Percentiles rank a stretch among this genome's conserved stretches.
Conservation (phyloP, 2,888 invertebrate genomes). For the Dichetophora obliterata region DNA sequence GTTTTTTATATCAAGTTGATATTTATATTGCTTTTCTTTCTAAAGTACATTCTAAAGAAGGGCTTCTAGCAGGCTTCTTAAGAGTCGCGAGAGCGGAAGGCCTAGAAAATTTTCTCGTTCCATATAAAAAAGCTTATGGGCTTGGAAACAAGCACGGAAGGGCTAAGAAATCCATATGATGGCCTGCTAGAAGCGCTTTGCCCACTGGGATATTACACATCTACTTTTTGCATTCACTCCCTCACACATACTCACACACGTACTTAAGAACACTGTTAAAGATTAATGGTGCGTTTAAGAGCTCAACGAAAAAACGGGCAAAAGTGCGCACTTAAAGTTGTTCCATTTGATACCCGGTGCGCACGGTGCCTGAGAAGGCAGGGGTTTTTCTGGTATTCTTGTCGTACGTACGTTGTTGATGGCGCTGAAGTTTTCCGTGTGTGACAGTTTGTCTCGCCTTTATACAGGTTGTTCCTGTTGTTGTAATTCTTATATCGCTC, state of each 20-base stretch:
- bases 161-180: too few relatives aligned
- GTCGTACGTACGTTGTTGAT: background rate
- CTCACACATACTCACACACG: background rate
- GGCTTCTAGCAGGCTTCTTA: too few relatives aligned
- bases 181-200: too few relatives aligned
- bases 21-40: too few relatives aligned
- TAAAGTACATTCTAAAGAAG: too few relatives aligned
- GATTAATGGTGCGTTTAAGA: constrained; percentile 57
- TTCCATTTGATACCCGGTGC: background rate
- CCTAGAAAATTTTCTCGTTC: too few relatives aligned
- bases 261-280: constrained; percentile 47
- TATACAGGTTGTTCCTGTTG: constrained; percentile 38
- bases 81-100: too few relatives aligned
- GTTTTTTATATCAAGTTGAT: too few relatives aligned
- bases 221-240: background rate
- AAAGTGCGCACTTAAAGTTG: constrained; percentile 40
- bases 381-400: background rate
- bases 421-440: background rate
- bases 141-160: too few relatives aligned
- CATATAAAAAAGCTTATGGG: too few relatives aligned
- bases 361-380: background rate
- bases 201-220: too few relatives aligned
- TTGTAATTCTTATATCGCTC: background rate
- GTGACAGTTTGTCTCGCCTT: constrained; percentile 29
- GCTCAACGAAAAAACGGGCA: constrained; percentile 51